Base-by-base conservation (phyloP, 2,797 vertebrate genomes). In the Eulemur rubriventer region DNA sequence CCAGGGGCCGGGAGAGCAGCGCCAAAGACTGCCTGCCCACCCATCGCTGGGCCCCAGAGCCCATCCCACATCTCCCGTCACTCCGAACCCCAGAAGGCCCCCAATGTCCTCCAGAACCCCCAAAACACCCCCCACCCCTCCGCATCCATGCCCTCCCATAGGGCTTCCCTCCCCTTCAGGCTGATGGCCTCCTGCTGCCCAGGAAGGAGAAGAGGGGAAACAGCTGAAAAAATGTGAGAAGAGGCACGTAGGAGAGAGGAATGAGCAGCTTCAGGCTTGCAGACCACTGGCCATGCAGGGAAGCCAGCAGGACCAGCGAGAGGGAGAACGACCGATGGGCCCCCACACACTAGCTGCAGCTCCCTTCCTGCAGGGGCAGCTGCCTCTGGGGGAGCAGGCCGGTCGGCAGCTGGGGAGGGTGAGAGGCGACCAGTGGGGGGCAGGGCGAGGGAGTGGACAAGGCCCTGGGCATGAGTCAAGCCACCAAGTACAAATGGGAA, bases 391-490 rank as follows among this genome's bases (percentile, higher is more conserved):
- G 69, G 22, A 84, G 57, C 65, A 89, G 85, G 41, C 76, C 22
- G 38, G 78, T 76, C 73, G 79, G 94, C 93, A 96, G 97, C 95
- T 97, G 95, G 82, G 76, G 70, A 91, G 20, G 61, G 11, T 43
- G 48, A 55, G 26, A 83, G 70, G 65, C 2, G 38, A 30, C 76
- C 43, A 83, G 70, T 38, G 18, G 79, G 82, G 8, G 16, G 7
- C 48, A 30, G 41, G 20, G 20, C 6, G 4, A 18, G 33, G 38
- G 57, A 7, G 16, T 75, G 57, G 55, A 59, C 33, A 57, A 95
- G 59, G 63, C 67, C 57, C 55, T 35, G 11, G 67, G 63, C 7
- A 2, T 30, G 52, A 93, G 35, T 48, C 70, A 86, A 57, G 43
- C n/a, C 91, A 61, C 73, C 7, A n/a, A 79, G n/a, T 9, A 65